A percentile compares a stretch with the other conserved stretches of the same genome.
Evolutionary conservation across 2,797 vertebrate genomes (phyloP).

Genomic region (Thalassophryne amazonica): DNA sequence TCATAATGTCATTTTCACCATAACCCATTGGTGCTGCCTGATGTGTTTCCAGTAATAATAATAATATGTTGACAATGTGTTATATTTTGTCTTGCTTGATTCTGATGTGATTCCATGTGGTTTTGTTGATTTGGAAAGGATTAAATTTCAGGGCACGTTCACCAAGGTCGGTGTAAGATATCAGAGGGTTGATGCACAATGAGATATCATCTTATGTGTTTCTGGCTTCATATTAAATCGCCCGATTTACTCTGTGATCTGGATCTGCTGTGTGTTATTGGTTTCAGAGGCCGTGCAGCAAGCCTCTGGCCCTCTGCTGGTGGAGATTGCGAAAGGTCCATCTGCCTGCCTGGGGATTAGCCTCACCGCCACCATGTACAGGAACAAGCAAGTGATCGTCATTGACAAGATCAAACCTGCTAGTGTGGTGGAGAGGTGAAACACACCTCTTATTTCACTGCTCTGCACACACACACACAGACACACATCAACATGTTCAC

Average conservation of each 20-base stretch:
- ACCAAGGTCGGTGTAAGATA: too few relatives aligned
- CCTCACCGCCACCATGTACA: constrained; percentile 81
- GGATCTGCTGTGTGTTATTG: constrained; percentile 31
- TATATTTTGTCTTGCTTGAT: too few relatives aligned
- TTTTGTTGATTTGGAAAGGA: too few relatives aligned
- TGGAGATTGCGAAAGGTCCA: constrained; percentile 88
- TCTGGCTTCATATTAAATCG: neutral
- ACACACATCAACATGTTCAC: too few relatives aligned
- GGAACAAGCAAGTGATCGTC: constrained; percentile 90
- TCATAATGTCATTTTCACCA: neutral
- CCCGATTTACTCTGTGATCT: neutral
- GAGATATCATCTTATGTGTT: neutral
- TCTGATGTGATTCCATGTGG: too few relatives aligned
- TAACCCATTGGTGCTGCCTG: neutral
- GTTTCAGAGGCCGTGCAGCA: constrained; percentile 86
- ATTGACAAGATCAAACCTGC: constrained; percentile 95
- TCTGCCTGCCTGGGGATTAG: constrained; percentile 90
- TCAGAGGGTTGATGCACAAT: too few relatives aligned
- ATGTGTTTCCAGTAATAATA: too few relatives aligned
- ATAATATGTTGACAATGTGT: too few relatives aligned
- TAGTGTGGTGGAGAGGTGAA: constrained; percentile 93
- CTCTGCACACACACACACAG: neutral
- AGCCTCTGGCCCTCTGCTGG: constrained; percentile 89
- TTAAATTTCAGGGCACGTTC: too few relatives aligned
- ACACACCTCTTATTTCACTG: neutral